phyloP scores from a whole-genome alignment of 2,797 vertebrate genomes.

The Pachyuromys duprasi region DNA sequence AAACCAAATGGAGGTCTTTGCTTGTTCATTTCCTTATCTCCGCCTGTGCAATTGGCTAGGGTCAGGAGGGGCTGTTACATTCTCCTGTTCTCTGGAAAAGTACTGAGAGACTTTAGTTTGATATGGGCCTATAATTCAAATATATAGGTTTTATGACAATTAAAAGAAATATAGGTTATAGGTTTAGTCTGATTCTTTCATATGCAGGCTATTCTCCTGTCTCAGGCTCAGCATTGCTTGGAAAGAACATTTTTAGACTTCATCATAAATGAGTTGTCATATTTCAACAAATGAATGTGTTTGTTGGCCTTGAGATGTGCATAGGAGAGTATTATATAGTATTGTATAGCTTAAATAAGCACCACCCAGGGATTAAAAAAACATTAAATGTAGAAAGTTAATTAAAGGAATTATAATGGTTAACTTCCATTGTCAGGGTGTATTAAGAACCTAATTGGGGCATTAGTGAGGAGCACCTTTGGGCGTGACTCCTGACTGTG shows the following conservation, averaged over 20 bases:
- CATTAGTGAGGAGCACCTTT: not conserved
- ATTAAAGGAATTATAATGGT: not conserved
- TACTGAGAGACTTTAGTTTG: too few species aligned
- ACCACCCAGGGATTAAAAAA: not conserved
- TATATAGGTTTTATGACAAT: too few species aligned
- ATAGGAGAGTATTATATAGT: not conserved
- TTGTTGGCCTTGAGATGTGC: not conserved
- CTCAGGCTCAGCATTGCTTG: not conserved
- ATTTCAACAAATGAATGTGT: conserved; percentile 16
- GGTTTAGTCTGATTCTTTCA: too few species aligned
- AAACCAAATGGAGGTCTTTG: too few species aligned
- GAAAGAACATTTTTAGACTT: not conserved
- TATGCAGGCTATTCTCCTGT: too few species aligned
- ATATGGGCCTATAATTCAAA: too few species aligned
- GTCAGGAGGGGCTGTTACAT: too few species aligned
- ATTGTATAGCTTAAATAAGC: conserved; percentile 26
- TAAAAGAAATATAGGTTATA: too few species aligned
- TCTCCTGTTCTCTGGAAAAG: too few species aligned
- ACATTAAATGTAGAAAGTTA: conserved; percentile 5
- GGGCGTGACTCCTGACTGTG: not conserved
- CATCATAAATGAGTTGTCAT: not conserved
- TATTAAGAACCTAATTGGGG: not conserved
- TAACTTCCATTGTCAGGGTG: not conserved
- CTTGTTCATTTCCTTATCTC: too few species aligned
- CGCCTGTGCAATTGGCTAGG: too few species aligned